These are phyloP conservation scores for Xiphophorus couchianus DNA, from an alignment of 2,113 vertebrate species.

Conservation along the genomic window DNA sequence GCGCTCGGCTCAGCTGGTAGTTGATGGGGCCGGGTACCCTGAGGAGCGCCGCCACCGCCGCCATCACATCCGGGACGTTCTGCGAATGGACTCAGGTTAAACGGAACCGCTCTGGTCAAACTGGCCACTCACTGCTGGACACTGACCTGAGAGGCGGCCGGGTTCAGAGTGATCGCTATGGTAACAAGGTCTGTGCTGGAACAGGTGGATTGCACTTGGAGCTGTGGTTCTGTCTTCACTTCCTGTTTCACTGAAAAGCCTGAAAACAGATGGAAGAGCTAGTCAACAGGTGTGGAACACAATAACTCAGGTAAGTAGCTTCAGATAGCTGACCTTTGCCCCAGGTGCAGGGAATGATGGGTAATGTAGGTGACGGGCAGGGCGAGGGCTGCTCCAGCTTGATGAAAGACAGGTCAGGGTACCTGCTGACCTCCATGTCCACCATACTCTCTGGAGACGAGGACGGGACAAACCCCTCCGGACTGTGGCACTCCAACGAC, in stretches of 20 bases:
- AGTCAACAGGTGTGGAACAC: neutral
- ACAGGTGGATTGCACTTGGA: conserved; percentile 85
- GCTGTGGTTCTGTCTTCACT: conserved; percentile 87
- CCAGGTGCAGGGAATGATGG: conserved; percentile 87
- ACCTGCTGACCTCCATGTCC: conserved; percentile 89
- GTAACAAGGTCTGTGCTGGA: conserved; percentile 91
- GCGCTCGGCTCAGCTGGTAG: conserved; percentile 82
- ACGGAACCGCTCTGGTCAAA: too few relatives aligned
- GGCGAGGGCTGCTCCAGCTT: conserved; percentile 92
- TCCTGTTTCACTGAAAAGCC: conserved; percentile 88
- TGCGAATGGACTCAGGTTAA: conserved; percentile 47
- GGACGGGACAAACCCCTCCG: conserved; percentile 91
- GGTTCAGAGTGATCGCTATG: conserved; percentile 93
- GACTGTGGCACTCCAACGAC: conserved; percentile 83
- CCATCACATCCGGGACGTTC: conserved; percentile 89
- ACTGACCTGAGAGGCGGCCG: conserved; percentile 89
- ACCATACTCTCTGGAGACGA: conserved; percentile 95
- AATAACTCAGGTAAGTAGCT: neutral
- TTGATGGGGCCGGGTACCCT: conserved; percentile 85
- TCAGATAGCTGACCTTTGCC: conserved; percentile 85
- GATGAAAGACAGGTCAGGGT: conserved; percentile 89
- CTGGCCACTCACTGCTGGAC: neutral
- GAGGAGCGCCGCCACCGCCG: conserved; percentile 89
- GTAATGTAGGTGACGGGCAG: conserved; percentile 88
- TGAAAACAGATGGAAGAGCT: conserved; percentile 43